phyloP scores from a whole-genome alignment of 2,797 vertebrate species.

The Platalea minor region DNA sequence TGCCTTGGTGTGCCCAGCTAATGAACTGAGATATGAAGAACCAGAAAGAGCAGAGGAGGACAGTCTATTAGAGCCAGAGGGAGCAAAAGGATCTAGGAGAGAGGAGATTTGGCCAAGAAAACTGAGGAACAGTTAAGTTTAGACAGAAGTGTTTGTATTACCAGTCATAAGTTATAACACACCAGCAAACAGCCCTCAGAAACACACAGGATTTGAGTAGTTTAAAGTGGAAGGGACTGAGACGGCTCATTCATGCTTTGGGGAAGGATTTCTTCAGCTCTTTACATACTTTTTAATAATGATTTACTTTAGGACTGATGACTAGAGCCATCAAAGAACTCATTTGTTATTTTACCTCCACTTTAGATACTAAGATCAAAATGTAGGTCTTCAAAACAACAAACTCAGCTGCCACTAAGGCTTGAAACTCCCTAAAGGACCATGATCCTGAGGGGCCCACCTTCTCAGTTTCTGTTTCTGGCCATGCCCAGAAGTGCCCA shows the following conservation, averaged over 20 bases:
- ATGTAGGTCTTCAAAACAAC: background rate
- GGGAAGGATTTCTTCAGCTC: background rate
- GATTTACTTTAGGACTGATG: background rate
- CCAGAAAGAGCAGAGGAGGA: background rate
- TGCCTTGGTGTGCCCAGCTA: background rate
- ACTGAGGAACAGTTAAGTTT: background rate
- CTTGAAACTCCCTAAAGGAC: background rate
- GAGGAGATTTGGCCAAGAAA: background rate
- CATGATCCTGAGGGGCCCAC: background rate
- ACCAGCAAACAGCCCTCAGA: background rate
- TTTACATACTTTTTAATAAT: background rate
- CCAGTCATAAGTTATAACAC: too few relatives aligned
- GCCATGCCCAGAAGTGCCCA: background rate
- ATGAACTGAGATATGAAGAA: background rate
- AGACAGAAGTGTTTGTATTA: background rate
- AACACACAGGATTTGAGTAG: background rate
- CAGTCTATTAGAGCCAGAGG: background rate
- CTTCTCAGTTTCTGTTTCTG: background rate
- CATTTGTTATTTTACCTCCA: background rate
- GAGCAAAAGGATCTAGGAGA: background rate
- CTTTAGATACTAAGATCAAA: background rate
- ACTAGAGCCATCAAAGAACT: background rate
- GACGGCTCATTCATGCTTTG: background rate
- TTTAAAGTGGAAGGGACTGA: background rate
- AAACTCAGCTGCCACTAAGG: background rate